Evolutionary conservation across 1,140 invertebrate species (phyloP), one percentile per base, ranked within the genome.

Genomic region (Archivesica marissinica): DNA sequence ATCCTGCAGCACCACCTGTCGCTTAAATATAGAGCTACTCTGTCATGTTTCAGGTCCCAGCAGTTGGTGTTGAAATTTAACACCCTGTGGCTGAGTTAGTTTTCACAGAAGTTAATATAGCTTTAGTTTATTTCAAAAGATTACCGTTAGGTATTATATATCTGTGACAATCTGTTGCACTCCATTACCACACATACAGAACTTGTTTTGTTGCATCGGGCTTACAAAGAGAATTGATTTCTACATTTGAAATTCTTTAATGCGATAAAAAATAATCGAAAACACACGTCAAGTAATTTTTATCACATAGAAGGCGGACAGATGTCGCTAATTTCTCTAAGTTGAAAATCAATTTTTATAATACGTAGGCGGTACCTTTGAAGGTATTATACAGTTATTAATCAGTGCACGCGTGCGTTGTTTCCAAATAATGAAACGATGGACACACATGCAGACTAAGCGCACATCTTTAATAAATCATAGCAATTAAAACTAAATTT

Each of bases 291-390:
- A 59, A 6, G 56, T 4, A 30, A 28, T 59, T 25, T 30, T 25
- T n/a, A 28, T 30, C 56, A 59, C 28, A 59, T 28, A 30, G n/a
- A 28, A 28, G 23, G 56, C 28, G 39, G 66, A 70, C 66, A 70
- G 66, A 70, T 70, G 66, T 70, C 39, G 39, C 39, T 25, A 44
- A 41, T 3, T 70, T 70, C 30, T 28, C 23, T 70, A 70, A 70
- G 38, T 70, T 47, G 66, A 70, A 70, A 70, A 70, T 70, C 66
- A 47, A 70, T 70, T 44, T 39, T 47, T 44, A 70, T 59, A 25
- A 59, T 59, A 59, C 28, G 56, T 59, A 59, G 56, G 56, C 56
- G n/a, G 56, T n/a, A 6, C 17, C n/a, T 52, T 52, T 23, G 23
- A 52, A 52, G 50, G 50, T 52, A 59, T 30, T 28, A 59, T 59